A percentile compares a stretch with the other conserved stretches of the same genome.
These are phyloP conservation scores for Monopterus albus DNA, from an alignment of 2,113 vertebrate genomes.

Conservation along the genomic window DNA sequence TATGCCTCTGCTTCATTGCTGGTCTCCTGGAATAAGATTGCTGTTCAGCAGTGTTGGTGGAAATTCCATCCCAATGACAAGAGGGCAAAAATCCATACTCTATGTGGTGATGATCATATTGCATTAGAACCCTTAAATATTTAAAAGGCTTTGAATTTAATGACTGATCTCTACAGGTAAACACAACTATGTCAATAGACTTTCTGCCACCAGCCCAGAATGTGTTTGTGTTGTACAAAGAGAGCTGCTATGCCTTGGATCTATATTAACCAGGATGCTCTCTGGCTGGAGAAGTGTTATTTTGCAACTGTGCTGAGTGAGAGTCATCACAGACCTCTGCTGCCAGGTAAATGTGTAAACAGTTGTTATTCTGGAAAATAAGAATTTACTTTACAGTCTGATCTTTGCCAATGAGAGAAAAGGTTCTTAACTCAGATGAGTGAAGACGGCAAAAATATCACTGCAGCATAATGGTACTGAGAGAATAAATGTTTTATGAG, in stretches of 20 bases:
- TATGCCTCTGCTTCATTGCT: neutral
- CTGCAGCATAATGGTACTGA: conserved; percentile 54
- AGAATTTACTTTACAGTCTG: conserved; percentile 29
- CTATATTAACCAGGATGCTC: conserved; percentile 51
- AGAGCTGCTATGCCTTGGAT: conserved; percentile 37
- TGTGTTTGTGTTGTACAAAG: conserved; percentile 59
- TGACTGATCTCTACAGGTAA: conserved; percentile 30
- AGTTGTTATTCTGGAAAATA: neutral
- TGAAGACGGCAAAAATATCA: conserved; percentile 31
- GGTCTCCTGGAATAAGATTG: neutral
- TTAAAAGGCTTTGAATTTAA: conserved; percentile 48
- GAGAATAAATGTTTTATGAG: conserved; percentile 70
- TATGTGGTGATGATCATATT: conserved; percentile 27
- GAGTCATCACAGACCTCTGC: conserved; percentile 6
- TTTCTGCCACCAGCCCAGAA: conserved; percentile 32
- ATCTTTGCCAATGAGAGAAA: conserved; percentile 15
- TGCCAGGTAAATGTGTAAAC: conserved; percentile 4
- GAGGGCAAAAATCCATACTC: conserved; percentile 30
- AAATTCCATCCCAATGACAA: conserved; percentile 22
- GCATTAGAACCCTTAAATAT: conserved; percentile 51
- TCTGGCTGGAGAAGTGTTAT: conserved; percentile 29
- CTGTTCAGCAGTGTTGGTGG: neutral
- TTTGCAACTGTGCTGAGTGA: neutral
- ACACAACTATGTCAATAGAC: conserved; percentile 57
- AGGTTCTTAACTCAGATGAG: neutral